Percentiles rank a stretch among this genome's conserved stretches.
Evolutionary conservation across 2,888 invertebrate genomes (phyloP).

Genomic region (Apotomis capreana): DNA sequence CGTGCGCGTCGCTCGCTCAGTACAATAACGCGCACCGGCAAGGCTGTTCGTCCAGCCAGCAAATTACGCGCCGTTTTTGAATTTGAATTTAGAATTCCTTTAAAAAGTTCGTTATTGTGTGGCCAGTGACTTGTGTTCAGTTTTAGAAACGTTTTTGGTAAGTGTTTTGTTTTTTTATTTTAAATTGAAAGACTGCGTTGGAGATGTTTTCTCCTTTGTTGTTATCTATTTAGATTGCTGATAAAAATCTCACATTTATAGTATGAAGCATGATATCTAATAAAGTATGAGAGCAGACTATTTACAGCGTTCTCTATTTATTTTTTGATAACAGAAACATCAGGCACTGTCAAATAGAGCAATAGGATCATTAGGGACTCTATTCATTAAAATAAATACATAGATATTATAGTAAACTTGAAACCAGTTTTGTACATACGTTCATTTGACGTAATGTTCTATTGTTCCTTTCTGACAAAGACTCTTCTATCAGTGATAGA

Average conservation of each 20-base stretch:
- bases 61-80: slow-evolving; percentile 22
- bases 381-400: no score
- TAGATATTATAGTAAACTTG: no score
- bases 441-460: no score
- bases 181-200: slow-evolving; percentile 11
- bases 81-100: slow-evolving; percentile 10
- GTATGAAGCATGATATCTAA: not conserved
- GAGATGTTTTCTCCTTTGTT: slow-evolving; percentile 16
- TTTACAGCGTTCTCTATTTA: no score
- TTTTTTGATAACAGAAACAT: no score
- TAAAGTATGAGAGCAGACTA: not conserved
- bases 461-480: no score
- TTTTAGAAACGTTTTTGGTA: slow-evolving; percentile 3
- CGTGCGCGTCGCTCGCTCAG: slow-evolving; percentile 26
- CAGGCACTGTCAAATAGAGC: no score
- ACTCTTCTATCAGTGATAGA: no score
- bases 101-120: slow-evolving; percentile 12
- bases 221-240: slow-evolving; percentile 27
- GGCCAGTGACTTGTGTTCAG: slow-evolving; percentile 23
- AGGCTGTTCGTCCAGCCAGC: slow-evolving; percentile 19
- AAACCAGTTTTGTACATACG: no score
- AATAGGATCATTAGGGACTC: no score
- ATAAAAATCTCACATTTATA: slow-evolving; percentile 4
- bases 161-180: slow-evolving; percentile 24
- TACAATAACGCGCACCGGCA: slow-evolving; percentile 31